Evolutionary conservation across 2,113 vertebrate genomes (phyloP), one percentile per base, ranked within the genome.

Genomic region (Chitala chitala): DNA sequence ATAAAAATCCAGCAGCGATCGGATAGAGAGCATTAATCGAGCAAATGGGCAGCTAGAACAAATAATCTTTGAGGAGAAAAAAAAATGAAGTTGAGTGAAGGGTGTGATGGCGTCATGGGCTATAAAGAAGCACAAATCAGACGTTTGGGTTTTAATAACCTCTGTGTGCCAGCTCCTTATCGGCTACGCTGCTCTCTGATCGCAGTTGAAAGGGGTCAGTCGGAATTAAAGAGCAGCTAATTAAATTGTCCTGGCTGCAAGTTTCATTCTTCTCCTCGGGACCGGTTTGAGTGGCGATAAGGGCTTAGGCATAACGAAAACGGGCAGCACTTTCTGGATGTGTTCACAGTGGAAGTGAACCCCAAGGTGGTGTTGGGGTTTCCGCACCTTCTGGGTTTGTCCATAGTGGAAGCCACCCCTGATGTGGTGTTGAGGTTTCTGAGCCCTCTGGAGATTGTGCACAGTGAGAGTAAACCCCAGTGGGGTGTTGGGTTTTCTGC

Each of bases 141-240:
- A 50, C 8, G 13, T 22, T 69, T 69, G 6, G 26, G 12, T n/a
- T 31, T 63, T 42, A 63, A 31, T 50, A 36, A 50, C 42, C 24
- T n/a, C 38, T 61, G 71, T 63, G 40, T 51, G 58, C 20, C 31
- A 36, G 29, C 26, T 73, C 20, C 20, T 73, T 73, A 36, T 73
- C 58, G 6, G 5, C 6, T 17, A 3, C 48, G 40, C 42, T 33
- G 58, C 58, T n/a, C 31, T 33, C 71, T 46, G 55, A 73, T 73
- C 38, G 36, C 24, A 58, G 71, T 26, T 46, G 42, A 59, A 61
- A 24, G 4, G 55, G 56, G 71, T 51, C 71, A 73, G 29, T 33
- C 33, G 33, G 40, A 73, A 73, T 73, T 73, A 73, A 48, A 63
- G 58, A 38, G 26, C 58, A 46, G 71, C 71, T 73, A 73, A 64